Percentiles rank a stretch among this genome's conserved stretches.
These are phyloP conservation scores for Chiloscyllium plagiosum DNA, from an alignment of 2,113 vertebrate genomes.

Conservation along the genomic window DNA sequence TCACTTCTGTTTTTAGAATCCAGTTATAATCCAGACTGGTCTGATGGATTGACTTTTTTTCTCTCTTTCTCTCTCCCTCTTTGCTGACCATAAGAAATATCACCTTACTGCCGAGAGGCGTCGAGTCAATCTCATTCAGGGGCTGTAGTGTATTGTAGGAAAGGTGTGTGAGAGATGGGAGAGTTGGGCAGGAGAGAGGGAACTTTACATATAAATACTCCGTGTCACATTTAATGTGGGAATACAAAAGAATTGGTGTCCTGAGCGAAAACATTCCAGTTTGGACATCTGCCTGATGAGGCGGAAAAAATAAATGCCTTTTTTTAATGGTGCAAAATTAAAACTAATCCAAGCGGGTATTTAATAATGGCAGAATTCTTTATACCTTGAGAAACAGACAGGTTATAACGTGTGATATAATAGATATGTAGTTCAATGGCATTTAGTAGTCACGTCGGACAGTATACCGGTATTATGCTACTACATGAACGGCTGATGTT, in stretches of 20 bases:
- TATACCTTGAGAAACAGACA: neutral
- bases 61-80: neutral
- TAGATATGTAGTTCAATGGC: neutral
- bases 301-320: too few species aligned
- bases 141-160: neutral
- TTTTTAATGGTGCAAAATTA: neutral
- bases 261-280: neutral
- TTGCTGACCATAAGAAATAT: neutral
- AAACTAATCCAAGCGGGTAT: neutral
- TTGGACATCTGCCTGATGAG: neutral
- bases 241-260: too few species aligned
- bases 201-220: neutral
- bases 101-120: too few species aligned
- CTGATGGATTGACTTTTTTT: neutral
- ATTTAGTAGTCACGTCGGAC: neutral
- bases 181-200: too few species aligned
- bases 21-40: neutral
- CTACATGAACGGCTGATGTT: neutral
- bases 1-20: neutral
- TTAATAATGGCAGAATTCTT: neutral
- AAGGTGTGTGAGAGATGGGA: neutral
- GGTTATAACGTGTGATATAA: too few species aligned
- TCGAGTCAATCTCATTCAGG: neutral
- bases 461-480: neutral
- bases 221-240: neutral